Percentiles rank a stretch among this genome's conserved stretches.
These are phyloP conservation scores for Dicyrtomina minuta DNA, from an alignment of 2,888 invertebrate species.

Conservation along the genomic window DNA sequence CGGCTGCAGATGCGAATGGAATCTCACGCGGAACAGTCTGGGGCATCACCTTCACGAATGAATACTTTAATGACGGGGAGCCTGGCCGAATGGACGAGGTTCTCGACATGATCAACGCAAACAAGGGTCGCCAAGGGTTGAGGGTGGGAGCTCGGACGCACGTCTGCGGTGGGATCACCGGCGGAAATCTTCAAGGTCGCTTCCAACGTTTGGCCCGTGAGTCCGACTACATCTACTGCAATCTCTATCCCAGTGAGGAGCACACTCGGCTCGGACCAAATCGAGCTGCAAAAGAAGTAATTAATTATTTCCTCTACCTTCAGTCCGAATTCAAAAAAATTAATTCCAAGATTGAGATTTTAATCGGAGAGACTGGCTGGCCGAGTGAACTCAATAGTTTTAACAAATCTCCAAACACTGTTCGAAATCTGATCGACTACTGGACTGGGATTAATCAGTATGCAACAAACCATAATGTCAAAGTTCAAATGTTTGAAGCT, in stretches of 20 bases:
- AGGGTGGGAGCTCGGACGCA: slow-evolving; percentile 48
- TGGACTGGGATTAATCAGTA: slow-evolving; percentile 46
- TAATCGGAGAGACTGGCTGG: slow-evolving; percentile 53
- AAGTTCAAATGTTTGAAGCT: slow-evolving; percentile 52
- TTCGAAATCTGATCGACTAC: slow-evolving; percentile 41
- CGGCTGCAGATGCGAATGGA: slow-evolving; percentile 48
- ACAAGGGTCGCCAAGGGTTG: slow-evolving; percentile 43
- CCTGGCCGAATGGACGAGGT: slow-evolving; percentile 33
- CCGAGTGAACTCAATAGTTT: slow-evolving; percentile 38
- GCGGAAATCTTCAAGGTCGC: slow-evolving; percentile 40
- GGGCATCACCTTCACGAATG: slow-evolving; percentile 50
- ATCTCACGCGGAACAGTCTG: slow-evolving; percentile 46
- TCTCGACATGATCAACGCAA: slow-evolving; percentile 44
- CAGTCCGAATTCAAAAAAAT: slow-evolving; percentile 43
- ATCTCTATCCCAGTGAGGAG: slow-evolving; percentile 46
- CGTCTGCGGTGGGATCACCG: slow-evolving; percentile 41
- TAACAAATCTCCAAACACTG: slow-evolving; percentile 43
- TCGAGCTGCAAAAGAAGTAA: slow-evolving; percentile 44
- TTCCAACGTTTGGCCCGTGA: slow-evolving; percentile 42
- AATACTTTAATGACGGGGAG: slow-evolving; percentile 37
- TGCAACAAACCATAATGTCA: slow-evolving; percentile 38
- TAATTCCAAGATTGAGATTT: slow-evolving; percentile 47
- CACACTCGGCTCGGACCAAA: slow-evolving; percentile 37
- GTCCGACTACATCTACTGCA: slow-evolving; percentile 52
- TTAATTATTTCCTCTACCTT: slow-evolving; percentile 45